Conservation (phyloP, 2,888 invertebrate genomes). For the Apamea anceps region DNA sequence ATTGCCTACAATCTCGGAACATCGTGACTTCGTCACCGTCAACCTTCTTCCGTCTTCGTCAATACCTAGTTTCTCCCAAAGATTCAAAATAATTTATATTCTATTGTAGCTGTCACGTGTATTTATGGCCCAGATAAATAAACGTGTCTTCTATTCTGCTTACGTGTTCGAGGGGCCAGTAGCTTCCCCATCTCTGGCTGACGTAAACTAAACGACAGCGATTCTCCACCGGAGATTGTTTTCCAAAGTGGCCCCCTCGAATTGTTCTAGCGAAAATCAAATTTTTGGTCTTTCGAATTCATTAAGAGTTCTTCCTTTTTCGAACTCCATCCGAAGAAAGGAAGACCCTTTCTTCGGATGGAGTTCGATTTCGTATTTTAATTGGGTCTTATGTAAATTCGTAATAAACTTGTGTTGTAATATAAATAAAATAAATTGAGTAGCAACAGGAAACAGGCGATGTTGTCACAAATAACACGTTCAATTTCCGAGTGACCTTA, state of each 20-base stretch:
- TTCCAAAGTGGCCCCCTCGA: constrained; percentile 64
- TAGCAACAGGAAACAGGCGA: constrained; percentile 43
- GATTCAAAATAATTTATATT: constrained; percentile 57
- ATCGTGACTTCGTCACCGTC: constrained; percentile 11
- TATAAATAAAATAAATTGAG: constrained; percentile 39
- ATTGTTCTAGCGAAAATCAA: constrained; percentile 66
- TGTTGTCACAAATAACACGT: constrained; percentile 61
- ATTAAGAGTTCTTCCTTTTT: constrained; percentile 49
- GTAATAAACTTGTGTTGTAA: constrained; percentile 22
- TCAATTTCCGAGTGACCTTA: constrained; percentile 61
- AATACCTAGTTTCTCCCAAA: constrained; percentile 16
- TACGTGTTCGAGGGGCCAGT: constrained; percentile 65
- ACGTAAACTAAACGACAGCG: constrained; percentile 70
- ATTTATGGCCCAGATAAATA: constrained; percentile 67
- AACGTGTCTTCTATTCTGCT: constrained; percentile 66
- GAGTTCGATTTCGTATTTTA: constrained; percentile 44
- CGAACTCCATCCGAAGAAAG: too few relatives aligned
- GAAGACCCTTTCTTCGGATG: constrained; percentile 24
- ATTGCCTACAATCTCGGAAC: constrained; percentile 14
- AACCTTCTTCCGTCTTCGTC: not conserved
- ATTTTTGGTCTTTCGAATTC: constrained; percentile 64
- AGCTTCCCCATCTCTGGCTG: constrained; percentile 63
- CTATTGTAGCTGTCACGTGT: constrained; percentile 49
- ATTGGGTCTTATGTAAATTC: constrained; percentile 47
- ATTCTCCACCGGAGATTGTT: constrained; percentile 72